These are phyloP conservation scores for Cephus pygmeus DNA, from an alignment of 2,888 invertebrate genomes.

Conservation along the genomic window DNA sequence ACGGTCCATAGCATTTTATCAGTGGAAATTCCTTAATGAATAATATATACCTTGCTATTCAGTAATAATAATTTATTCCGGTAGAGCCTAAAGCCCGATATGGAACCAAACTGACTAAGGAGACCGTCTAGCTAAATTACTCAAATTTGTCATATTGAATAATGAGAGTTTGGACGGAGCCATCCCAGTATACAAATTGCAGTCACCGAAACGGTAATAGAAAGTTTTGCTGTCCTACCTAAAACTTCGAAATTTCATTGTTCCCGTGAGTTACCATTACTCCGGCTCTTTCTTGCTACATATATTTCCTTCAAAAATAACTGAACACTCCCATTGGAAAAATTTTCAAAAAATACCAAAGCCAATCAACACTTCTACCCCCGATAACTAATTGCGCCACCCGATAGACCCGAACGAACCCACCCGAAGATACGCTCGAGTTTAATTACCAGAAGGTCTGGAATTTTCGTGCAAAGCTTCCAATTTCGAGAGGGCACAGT, in stretches of 20 bases:
- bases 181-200: neutral
- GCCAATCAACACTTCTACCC: neutral
- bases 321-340: neutral
- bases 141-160: constrained; percentile 15
- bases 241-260: neutral
- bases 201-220: neutral
- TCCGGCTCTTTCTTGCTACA: neutral
- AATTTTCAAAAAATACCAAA: neutral
- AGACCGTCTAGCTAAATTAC: constrained; percentile 6
- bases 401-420: neutral
- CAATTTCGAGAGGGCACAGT: neutral
- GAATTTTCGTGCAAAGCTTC: neutral
- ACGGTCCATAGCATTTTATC: no score
- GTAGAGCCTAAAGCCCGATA: neutral
- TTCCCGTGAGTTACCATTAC: neutral
- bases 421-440: neutral
- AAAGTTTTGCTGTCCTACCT: neutral
- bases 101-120: neutral
- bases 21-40: no score
- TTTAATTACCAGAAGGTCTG: neutral
- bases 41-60: neutral
- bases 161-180: constrained; percentile 7
- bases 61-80: neutral
- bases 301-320: no score
- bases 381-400: neutral